Evolutionary conservation across 2,888 invertebrate genomes (phyloP), one percentile per base, ranked within the genome.

Genomic region (Melipona beecheii): DNA sequence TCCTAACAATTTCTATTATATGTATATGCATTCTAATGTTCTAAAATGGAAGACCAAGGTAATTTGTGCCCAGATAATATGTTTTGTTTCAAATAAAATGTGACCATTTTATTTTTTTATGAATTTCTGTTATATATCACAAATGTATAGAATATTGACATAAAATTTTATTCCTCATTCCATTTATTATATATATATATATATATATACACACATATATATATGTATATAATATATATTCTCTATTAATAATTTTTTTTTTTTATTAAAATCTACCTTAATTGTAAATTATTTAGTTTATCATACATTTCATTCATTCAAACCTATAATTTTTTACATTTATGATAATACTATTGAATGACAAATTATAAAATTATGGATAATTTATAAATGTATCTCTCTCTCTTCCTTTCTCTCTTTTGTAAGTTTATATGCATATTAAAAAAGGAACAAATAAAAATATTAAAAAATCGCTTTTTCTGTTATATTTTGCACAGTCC

Each of bases 81-180:
- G 60, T 81, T 84, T 81, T 31, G 21, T 31, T 70, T 75, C 60
- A 80, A 89, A 81, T 81, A 71, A 89, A 81, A 80, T 68, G 75
- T 58, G 74, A 77, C 56, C 54, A 71, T 81, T 83, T 74, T 78
- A 77, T 80, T 86, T 73, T 65, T 43, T 36, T 65, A 36, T 3
- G 36, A 65, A 65, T 36, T 65, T 65, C n/a, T 65, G 64, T 65
- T 64, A 36, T 65, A 65, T 65, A 65, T 65, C 36, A 65, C 81
- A 88, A 86, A 83, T 78, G 70, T 84, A 78, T 85, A 88, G 85
- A 89, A 83, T 86, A 84, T 78, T 84, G 79, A 87, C 81, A 82
- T 83, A 85, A 84, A 76, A 83, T 77, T 80, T 68, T 58, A 71
- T 80, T 81, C 43, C 76, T 68, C 56, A 64, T 58, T 81, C 36